A percentile compares a stretch with the other conserved stretches of the same genome.
phyloP scores from a whole-genome alignment of 2,113 vertebrate genomes.

The Phaethornis superciliosus region DNA sequence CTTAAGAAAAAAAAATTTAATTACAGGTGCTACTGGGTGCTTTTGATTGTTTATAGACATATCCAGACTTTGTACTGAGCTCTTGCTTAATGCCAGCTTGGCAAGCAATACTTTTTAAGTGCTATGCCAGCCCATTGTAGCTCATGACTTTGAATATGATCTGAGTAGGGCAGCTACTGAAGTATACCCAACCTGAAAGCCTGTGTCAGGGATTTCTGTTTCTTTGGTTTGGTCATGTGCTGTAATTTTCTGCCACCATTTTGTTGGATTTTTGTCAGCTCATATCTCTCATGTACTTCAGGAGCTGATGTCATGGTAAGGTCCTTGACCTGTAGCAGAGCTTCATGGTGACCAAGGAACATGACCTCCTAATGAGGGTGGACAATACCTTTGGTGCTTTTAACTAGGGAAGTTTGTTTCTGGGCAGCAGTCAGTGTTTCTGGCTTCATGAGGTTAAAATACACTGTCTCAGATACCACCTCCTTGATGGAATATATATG shows the following conservation, averaged over 20 bases:
- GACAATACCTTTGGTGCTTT: neutral
- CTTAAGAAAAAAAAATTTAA: neutral
- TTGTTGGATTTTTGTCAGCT: neutral
- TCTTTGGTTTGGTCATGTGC: neutral
- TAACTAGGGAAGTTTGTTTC: neutral
- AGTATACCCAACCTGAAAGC: neutral
- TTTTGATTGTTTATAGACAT: neutral
- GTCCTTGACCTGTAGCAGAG: neutral
- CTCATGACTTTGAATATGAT: neutral
- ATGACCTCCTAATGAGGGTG: neutral
- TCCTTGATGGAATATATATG: neutral
- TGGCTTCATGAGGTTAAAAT: neutral
- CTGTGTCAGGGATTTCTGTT: neutral
- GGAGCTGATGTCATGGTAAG: neutral
- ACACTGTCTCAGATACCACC: neutral
- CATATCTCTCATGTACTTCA: neutral
- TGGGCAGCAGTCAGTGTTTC: neutral
- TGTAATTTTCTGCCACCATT: neutral
- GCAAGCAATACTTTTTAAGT: neutral
- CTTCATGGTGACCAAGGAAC: neutral
- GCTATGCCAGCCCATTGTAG: accelerated
- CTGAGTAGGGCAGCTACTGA: neutral
- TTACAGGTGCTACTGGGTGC: neutral
- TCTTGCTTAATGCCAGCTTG: neutral
- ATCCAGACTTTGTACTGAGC: neutral